Base-by-base conservation (phyloP, 2,888 invertebrate species). In the Liodrosophila aerea region DNA sequence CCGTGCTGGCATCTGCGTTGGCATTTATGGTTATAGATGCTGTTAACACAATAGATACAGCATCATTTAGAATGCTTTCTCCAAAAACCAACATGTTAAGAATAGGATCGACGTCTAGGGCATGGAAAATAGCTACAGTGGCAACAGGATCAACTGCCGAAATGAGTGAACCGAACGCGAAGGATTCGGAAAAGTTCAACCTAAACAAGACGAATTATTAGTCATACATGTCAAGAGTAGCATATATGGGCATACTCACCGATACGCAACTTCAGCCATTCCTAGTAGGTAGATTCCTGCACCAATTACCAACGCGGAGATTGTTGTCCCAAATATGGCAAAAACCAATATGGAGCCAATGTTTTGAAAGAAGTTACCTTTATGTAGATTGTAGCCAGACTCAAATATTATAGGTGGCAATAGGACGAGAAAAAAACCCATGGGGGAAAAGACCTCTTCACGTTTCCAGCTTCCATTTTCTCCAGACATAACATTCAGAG, bases 51-150 rank as follows among this genome's bases (percentile, higher is more conserved):
- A 99, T 99, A 18, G 99, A 96, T 61, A 99, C 97, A 27, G 99
- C 99, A 92, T 99, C 99, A 91, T 99, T 99, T 4, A 99, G 92
- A 85, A 90, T 90, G 54, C 90, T 90, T 86, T 93, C 93, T 18
- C 97, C 98, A 91, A 99, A 99, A 1, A 99, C 99, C 91, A 99
- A 94, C 99, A 99, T 99, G 91, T 99, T 99, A 0, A 99, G 92
- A 4, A 99, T 95, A 0, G 98, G 98, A 89, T 99, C 99, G 0
- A 98, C 97, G 90, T 99, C 96, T 18, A 99, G 91, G 1, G 98
- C 98, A 91, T 99, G 98, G 88, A 99, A 99, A 75, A 99, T 99
- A 7, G 99, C 99, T 22, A 99, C 95, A 0, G 99, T 99, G 3
- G 99, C 99, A 0, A 99, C 99, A 0, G 99, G 99, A 91, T 99